A percentile compares a stretch with the other conserved stretches of the same genome.
phyloP scores from a whole-genome alignment of 2,113 vertebrate genomes.

The Rhinolophus sinicus region DNA sequence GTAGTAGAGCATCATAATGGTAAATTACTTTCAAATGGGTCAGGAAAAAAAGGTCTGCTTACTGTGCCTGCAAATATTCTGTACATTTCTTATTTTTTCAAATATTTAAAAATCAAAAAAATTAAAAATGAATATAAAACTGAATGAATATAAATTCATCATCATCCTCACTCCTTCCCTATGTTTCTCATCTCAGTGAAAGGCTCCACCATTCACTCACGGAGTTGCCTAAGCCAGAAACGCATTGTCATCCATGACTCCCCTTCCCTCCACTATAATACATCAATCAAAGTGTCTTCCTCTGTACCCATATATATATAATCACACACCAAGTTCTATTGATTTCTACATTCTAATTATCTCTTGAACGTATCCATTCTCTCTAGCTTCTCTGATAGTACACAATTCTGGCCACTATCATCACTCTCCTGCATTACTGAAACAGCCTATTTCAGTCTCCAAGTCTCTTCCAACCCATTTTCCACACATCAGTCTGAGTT shows the following conservation, averaged over 20 bases:
- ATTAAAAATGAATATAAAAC: neutral
- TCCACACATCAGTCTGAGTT: neutral
- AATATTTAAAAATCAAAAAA: neutral
- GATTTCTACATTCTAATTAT: neutral
- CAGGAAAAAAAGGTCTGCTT: neutral
- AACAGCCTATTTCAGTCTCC: neutral
- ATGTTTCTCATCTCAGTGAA: neutral
- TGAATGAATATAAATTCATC: neutral
- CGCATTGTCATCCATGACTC: neutral
- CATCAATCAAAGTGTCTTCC: neutral
- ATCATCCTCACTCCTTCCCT: neutral
- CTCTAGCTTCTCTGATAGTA: neutral
- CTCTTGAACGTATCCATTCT: neutral
- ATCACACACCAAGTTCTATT: neutral
- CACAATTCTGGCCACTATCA: neutral
- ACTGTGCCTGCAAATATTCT: neutral
- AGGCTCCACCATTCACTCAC: neutral
- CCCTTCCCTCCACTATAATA: neutral
- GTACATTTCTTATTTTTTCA: neutral
- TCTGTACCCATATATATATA: neutral
- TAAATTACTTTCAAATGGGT: constrained; percentile 3
- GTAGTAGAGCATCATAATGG: neutral
- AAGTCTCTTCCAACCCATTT: neutral
- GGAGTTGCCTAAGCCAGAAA: neutral
- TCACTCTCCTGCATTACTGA: neutral